phyloP scores from a whole-genome alignment of 2,888 invertebrate species.

The Polydrusus tereticollis region DNA sequence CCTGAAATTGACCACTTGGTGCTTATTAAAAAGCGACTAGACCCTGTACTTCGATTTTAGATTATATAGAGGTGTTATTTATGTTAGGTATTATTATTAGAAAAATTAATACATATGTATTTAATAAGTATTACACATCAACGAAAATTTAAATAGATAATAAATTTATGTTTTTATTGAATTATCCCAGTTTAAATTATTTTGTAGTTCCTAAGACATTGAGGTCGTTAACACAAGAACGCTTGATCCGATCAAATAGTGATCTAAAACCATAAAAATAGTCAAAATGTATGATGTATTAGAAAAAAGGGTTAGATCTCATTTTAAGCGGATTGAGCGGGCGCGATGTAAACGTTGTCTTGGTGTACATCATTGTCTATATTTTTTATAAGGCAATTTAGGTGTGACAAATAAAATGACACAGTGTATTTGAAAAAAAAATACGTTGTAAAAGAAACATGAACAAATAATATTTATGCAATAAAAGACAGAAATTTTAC shows the following conservation, averaged over 20 bases:
- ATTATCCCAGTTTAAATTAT: constrained; percentile 5
- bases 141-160: constrained; percentile 2
- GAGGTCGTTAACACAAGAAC: neutral
- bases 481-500: constrained; percentile 20
- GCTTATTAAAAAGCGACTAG: neutral
- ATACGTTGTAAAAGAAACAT: constrained; percentile 13
- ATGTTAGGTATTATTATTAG: constrained; percentile 22
- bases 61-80: constrained; percentile 17
- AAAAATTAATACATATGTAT: constrained; percentile 7
- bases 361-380: constrained; percentile 7
- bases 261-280: neutral
- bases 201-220: constrained; percentile 13
- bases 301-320: no score
- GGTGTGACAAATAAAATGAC: constrained; percentile 7
- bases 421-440: neutral
- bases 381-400: neutral
- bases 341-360: neutral
- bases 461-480: constrained; percentile 22
- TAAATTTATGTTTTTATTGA: constrained; percentile 4
- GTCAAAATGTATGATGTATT: no score
- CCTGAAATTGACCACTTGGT: no score
- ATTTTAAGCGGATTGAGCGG: neutral
- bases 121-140: constrained; percentile 10
- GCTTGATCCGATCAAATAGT: neutral
- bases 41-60: neutral